A percentile compares a stretch with the other conserved stretches of the same genome.
Evolutionary conservation across 2,797 vertebrate species (phyloP).

Genomic region (Aldrovandia affinis): DNA sequence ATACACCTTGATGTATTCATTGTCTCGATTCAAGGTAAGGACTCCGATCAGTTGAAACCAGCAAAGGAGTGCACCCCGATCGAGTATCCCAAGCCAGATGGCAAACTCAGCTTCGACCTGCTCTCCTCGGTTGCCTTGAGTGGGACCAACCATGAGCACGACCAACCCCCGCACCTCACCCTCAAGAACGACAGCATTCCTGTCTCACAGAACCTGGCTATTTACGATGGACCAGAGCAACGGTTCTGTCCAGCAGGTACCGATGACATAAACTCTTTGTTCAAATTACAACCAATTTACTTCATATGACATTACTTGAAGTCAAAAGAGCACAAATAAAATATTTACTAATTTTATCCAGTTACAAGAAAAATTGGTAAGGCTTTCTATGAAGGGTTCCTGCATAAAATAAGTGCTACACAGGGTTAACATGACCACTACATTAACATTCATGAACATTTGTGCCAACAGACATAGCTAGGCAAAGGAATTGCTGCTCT

Average conservation of each 20-base stretch:
- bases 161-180: slow-evolving; percentile 94
- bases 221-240: slow-evolving; percentile 93
- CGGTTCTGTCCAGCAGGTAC: slow-evolving; percentile 96
- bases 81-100: slow-evolving; percentile 95
- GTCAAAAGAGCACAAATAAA: neutral
- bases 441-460: neutral
- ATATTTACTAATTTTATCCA: neutral
- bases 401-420: neutral
- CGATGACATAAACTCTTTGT: neutral
- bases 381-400: neutral
- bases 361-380: neutral
- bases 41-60: slow-evolving; percentile 86
- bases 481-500: neutral
- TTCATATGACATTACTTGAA: neutral
- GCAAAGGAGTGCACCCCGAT: slow-evolving; percentile 94
- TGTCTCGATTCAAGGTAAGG: slow-evolving; percentile 74
- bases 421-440: neutral
- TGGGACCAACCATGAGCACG: slow-evolving; percentile 95
- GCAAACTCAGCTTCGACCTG: slow-evolving; percentile 96
- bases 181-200: slow-evolving; percentile 87
- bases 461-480: neutral
- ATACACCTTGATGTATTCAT: no score
- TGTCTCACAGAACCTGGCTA: slow-evolving; percentile 80
- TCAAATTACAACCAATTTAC: neutral
- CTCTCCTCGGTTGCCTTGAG: slow-evolving; percentile 96